These are phyloP conservation scores for Chiroxiphia lanceolata DNA, from an alignment of 2,797 vertebrate genomes.

Conservation along the genomic window DNA sequence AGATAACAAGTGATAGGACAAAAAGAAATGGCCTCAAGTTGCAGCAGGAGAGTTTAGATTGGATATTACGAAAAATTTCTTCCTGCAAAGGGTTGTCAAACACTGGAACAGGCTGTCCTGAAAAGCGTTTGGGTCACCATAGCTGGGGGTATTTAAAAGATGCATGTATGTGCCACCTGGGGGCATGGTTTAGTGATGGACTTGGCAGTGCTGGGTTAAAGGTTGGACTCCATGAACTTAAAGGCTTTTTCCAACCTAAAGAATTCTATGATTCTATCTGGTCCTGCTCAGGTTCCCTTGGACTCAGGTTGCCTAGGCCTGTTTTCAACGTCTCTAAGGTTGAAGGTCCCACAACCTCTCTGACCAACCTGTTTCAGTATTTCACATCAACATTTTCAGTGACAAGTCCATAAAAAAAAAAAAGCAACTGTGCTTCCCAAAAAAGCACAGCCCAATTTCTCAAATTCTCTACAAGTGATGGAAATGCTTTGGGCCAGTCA, in stretches of 20 bases:
- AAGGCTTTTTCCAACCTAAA: background rate
- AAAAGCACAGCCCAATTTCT: background rate
- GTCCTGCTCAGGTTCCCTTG: background rate
- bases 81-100: background rate
- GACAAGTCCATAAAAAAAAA: background rate
- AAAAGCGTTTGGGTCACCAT: background rate
- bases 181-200: background rate
- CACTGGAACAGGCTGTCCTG: background rate
- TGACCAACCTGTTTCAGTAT: background rate
- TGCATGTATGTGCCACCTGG: accelerated
- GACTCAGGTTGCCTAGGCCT: background rate
- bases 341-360: background rate
- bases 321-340: background rate
- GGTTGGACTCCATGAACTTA: background rate
- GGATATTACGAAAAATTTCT: background rate
- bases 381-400: background rate
- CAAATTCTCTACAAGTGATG: background rate
- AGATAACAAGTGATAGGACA: background rate
- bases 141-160: background rate
- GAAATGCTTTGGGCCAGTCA: background rate
- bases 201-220: background rate
- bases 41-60: background rate
- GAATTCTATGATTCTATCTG: background rate
- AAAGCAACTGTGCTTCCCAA: background rate
- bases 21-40: background rate